phyloP scores from a whole-genome alignment of 2,113 vertebrate species.

The Oenanthe oenanthe region DNA sequence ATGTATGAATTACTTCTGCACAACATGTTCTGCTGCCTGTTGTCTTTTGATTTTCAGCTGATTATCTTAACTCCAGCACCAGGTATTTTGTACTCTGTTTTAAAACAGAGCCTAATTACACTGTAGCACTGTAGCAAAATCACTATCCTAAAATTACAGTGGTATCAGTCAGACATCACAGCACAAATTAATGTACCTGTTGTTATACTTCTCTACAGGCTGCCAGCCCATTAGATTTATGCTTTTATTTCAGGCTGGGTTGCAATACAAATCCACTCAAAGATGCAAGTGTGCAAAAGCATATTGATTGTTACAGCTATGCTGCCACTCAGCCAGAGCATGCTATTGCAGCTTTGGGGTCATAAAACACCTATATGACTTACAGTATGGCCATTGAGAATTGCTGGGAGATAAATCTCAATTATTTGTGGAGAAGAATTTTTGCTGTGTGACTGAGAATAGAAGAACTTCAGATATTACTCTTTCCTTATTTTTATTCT shows the following conservation, averaged over 20 bases:
- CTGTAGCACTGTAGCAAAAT: too few relatives aligned
- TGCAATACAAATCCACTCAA: neutral
- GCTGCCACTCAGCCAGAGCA: neutral
- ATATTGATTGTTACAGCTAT: neutral
- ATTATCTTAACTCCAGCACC: neutral
- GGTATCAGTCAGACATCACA: neutral
- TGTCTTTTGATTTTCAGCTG: slow-evolving; percentile 26
- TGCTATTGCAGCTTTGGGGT: neutral
- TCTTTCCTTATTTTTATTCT: neutral
- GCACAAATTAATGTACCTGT: neutral
- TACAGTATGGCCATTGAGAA: neutral
- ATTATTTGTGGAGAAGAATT: neutral
- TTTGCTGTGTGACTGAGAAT: neutral
- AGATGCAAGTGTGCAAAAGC: neutral
- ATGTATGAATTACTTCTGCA: slow-evolving; percentile 33
- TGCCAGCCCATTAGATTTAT: slow-evolving; percentile 29
- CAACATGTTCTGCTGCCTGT: slow-evolving; percentile 13
- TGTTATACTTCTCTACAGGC: slow-evolving; percentile 17
- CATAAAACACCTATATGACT: neutral
- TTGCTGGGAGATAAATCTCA: neutral
- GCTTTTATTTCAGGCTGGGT: neutral
- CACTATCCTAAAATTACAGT: neutral
- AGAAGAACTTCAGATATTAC: neutral
- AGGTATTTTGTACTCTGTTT: neutral
- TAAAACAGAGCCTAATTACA: slow-evolving; percentile 24